Conservation (phyloP, 2,888 invertebrate genomes). For the Bimastos eiseni region DNA sequence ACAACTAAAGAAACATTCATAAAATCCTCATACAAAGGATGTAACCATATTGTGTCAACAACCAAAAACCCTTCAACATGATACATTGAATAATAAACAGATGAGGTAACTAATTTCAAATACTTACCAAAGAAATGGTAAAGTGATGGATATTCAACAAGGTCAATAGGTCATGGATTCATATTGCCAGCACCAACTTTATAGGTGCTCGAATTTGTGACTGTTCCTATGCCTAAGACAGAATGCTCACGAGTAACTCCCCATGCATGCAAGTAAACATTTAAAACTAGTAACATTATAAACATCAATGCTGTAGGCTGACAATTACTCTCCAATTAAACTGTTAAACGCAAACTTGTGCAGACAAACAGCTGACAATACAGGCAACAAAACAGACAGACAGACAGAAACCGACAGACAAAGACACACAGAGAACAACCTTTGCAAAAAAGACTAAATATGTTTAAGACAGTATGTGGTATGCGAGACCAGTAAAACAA, state of each 20-base stretch:
- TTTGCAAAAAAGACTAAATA: slow-evolving; percentile 21
- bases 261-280: not conserved
- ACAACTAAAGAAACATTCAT: not conserved
- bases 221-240: not conserved
- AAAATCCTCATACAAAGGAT: not conserved
- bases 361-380: not conserved
- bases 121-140: not conserved
- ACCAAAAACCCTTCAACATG: not conserved
- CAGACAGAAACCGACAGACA: not conserved
- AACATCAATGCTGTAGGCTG: not conserved
- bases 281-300: not conserved
- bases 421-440: not conserved
- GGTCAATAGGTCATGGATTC: not conserved
- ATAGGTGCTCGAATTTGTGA: not conserved
- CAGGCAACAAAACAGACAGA: not conserved
- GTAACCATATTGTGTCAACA: not conserved
- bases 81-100: not conserved
- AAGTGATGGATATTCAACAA: not conserved
- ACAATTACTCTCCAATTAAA: not conserved
- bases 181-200: not conserved
- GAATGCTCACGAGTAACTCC: not conserved
- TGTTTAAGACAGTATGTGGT: slow-evolving; percentile 10
- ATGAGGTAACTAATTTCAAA: not conserved
- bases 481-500: slow-evolving; percentile 13
- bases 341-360: not conserved